A percentile compares a stretch with the other conserved stretches of the same genome.
Conservation (phyloP, 23 tunicate genomes). For the Styela plicata region DNA sequence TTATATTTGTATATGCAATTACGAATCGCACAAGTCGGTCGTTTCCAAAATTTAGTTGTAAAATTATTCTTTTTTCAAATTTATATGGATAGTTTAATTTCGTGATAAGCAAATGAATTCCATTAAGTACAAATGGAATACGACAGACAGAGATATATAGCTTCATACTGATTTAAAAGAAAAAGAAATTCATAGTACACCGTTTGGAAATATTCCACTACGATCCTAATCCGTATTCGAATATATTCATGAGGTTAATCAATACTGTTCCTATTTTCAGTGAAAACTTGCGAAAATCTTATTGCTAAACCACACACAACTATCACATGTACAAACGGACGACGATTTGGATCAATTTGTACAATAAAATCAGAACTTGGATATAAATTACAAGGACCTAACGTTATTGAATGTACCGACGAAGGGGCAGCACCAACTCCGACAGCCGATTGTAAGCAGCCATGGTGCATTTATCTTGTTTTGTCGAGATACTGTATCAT, state of each 20-base stretch:
- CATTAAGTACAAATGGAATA: no score
- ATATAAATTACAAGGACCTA: conserved; percentile 33
- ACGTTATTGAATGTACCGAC: conserved; percentile 47
- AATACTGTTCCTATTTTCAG: no score
- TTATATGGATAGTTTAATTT: no score
- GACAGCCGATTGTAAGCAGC: conserved; percentile 33
- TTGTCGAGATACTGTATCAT: no score
- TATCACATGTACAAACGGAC: conserved; percentile 66
- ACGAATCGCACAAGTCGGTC: neutral
- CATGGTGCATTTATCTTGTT: no score
- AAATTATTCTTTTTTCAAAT: neutral
- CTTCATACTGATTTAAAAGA: no score
- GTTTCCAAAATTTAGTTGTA: neutral
- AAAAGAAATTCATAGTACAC: no score
- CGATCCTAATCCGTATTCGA: no score
- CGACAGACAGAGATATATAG: no score
- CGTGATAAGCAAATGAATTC: no score
- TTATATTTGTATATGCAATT: neutral
- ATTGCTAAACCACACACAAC: conserved; percentile 54
- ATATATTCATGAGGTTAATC: no score
- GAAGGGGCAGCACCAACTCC: conserved; percentile 34
- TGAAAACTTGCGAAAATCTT: conserved; percentile 62
- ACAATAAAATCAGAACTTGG: conserved; percentile 41
- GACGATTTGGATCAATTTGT: conserved; percentile 62
- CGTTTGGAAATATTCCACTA: no score